Evolutionary conservation across 2,113 vertebrate genomes (phyloP).

Genomic region (Balaeniceps rex): DNA sequence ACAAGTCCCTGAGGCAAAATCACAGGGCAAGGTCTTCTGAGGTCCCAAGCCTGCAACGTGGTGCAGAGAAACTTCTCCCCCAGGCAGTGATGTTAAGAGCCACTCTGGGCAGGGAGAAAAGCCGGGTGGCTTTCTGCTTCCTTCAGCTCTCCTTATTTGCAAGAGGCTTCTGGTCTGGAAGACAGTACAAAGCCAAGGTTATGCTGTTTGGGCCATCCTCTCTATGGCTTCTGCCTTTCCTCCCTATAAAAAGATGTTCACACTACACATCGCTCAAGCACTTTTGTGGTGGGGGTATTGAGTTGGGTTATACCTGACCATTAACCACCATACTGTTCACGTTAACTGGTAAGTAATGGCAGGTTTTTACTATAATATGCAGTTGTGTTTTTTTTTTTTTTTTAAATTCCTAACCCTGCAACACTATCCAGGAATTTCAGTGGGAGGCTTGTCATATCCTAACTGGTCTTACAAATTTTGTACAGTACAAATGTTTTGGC

Average conservation of each 20-base stretch:
- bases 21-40: background rate
- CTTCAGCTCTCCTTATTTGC: background rate
- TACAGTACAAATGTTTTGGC: background rate
- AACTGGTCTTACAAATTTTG: background rate
- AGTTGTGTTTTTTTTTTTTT: background rate
- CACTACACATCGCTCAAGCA: background rate
- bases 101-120: background rate
- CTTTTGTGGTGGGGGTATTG: background rate
- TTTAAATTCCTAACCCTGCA: background rate
- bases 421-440: background rate
- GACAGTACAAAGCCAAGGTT: background rate
- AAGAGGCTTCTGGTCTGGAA: background rate
- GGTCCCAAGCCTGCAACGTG: background rate
- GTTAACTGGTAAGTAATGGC: background rate
- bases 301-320: background rate
- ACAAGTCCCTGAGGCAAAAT: background rate
- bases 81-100: background rate
- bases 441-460: background rate
- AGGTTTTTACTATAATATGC: background rate
- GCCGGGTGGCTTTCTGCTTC: background rate
- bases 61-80: background rate
- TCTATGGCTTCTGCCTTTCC: background rate
- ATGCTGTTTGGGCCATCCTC: background rate
- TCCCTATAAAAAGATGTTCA: background rate
- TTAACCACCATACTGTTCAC: background rate